Evolutionary conservation across 1,140 invertebrate genomes (phyloP).

Genomic region (Dendroctonus ponderosae): DNA sequence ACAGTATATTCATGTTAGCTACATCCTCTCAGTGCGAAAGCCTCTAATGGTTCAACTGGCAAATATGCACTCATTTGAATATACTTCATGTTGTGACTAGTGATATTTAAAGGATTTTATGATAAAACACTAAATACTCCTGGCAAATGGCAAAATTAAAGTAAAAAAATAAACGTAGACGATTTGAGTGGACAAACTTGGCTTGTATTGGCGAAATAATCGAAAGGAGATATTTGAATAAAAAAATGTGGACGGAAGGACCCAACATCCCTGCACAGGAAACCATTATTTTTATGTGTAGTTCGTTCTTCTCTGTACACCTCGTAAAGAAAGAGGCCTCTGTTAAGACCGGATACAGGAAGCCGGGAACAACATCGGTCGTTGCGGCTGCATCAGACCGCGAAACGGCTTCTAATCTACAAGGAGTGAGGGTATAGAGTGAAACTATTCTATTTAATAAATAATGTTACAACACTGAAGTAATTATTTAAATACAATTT

Average conservation of each 20-base stretch:
- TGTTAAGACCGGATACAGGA: conserved; percentile 14
- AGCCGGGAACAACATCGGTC: conserved; percentile 5
- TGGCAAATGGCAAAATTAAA: too few species aligned
- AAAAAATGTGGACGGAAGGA: conserved; percentile 2
- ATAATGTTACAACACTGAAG: too few species aligned
- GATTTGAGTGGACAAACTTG: neutral
- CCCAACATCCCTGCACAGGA: neutral
- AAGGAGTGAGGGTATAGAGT: neutral
- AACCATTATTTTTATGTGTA: conserved; percentile 4
- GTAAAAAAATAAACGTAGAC: too few species aligned
- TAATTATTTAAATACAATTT: too few species aligned
- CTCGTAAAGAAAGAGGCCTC: conserved; percentile 7
- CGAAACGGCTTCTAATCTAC: conserved; percentile 10
- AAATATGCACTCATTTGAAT: too few species aligned
- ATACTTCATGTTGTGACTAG: too few species aligned
- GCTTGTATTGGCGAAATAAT: neutral
- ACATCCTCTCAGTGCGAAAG: too few species aligned
- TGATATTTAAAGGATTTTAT: neutral
- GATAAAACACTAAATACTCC: neutral
- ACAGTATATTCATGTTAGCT: too few species aligned
- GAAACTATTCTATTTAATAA: neutral
- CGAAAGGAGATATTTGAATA: neutral
- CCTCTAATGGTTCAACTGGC: too few species aligned
- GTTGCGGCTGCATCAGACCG: conserved; percentile 6
- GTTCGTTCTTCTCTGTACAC: neutral